Evolutionary conservation across 2,113 vertebrate species (phyloP), one percentile per base, ranked within the genome.

Genomic region (Zosterops hypoxanthus): DNA sequence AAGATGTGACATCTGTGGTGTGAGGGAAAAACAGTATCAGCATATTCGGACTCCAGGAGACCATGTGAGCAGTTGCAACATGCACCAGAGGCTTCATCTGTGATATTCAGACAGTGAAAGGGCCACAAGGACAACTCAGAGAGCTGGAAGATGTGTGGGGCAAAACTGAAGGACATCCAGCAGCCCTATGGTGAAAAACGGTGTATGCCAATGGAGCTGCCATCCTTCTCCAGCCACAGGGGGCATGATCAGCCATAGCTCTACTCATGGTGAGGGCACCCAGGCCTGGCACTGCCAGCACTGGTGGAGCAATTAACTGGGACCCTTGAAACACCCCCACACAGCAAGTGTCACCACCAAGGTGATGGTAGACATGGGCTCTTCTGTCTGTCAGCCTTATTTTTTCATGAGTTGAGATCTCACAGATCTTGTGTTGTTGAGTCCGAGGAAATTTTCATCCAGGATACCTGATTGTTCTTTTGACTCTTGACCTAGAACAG

Each of bases 11-110:
- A 22, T 39, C 26, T 59, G 28, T 63, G 36, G 17, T 49, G n/a
- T 23, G 24, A 81, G 14, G 4, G 18, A 44, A 73, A 69, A 83
- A 13, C 14, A 50, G 0, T 31, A 59, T 28, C 56, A 50, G 26
- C 28, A 8, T 28, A 24, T 76, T 60, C 72, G 28, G 82, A 31
- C 14, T 68, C 26, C 73, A 79, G 34, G 8, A 66, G 14, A 71
- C n/a, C 2, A 2, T 0, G 0, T 0, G 1, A 91, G 33, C 15
- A 59, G 41, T 46, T 66, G 65, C 53, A 68, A 64, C n/a, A 5
- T 21, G 60, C 24, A 34, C 25, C 60, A 71, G 18, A 78, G 64
- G 36, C 11, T 78, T 82, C 56, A 59, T 57, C 56, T 60, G 39
- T 64, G 31, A 17, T 36, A 36, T 17, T 76, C 25, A 86, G 56